Evolutionary conservation across 2,113 vertebrate genomes (phyloP), one percentile per base, ranked within the genome.

Genomic region (Paramormyrops kingsleyae): DNA sequence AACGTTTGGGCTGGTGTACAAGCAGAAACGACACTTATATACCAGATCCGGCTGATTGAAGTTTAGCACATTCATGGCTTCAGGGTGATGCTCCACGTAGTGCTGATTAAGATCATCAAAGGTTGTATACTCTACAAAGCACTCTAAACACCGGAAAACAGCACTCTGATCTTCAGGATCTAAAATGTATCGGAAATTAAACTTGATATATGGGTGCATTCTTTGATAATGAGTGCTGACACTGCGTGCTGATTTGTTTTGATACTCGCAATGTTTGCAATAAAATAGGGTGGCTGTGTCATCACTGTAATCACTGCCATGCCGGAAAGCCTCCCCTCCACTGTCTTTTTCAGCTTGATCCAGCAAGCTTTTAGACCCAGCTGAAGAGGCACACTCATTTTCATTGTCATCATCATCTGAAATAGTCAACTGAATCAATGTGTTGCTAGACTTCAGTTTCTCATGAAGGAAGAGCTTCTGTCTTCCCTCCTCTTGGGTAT

Each of bases 231-330:
- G 98, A 35, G 95, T 96, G 86, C 95, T 96, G 89, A 98, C 94
- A 27, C 93, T 94, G 31, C 95, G 94, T 66, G 97, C 94, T 88
- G 94, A 96, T 90, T 95, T 95, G 91, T 97, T 96, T 90, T 95
- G 97, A 91, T 97, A 97, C 92, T 97, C 96, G 95, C 98, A 99
- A 94, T 98, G 97, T 94, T 98, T 98, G 88, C 98, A 99, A 88
- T 94, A 96, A 91, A 96, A 97, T 89, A 95, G 94, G 90, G 95
- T 94, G 0, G 88, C 93, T 66, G 96, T 93, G 15, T 80, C 91
- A 19, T 95, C 95, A 9, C 1, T 90, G 56, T 95, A 95, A 90
- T 97, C 97, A 0, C 94, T 88, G 42, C 92, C 95, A 31, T 97
- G 96, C 52, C 87, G 91, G 66, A 89, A 89, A 80, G 3, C 15